phyloP scores from a whole-genome alignment of 2,888 invertebrate genomes.

The Caenorhabditis sp. region DNA sequence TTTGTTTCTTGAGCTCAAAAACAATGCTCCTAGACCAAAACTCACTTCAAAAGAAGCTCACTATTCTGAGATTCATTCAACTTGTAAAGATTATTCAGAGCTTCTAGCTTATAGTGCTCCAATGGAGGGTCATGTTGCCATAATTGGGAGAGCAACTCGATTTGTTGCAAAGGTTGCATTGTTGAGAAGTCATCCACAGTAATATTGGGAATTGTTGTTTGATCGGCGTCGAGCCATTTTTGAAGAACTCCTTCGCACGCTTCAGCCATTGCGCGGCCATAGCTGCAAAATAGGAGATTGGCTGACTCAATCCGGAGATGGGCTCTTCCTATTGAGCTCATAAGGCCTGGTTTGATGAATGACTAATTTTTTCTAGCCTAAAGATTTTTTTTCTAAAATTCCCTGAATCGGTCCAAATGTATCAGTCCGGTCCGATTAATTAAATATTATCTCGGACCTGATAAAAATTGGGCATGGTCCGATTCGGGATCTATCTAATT shows the following conservation, averaged over 20 bases:
- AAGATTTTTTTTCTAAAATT: too few relatives aligned
- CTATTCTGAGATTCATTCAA: slow-evolving; percentile 79
- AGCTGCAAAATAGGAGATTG: slow-evolving; percentile 42
- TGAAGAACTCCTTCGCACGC: slow-evolving; percentile 49
- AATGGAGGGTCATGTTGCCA: slow-evolving; percentile 68
- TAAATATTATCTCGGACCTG: too few relatives aligned
- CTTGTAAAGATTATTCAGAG: slow-evolving; percentile 64
- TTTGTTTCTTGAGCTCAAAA: background rate
- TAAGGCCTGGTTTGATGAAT: too few relatives aligned
- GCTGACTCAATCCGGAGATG: too few relatives aligned
- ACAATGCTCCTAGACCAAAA: slow-evolving; percentile 4
- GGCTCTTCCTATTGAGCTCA: too few relatives aligned
- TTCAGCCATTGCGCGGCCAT: slow-evolving; percentile 51
- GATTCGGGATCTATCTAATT: too few relatives aligned
- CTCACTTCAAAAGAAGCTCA: slow-evolving; percentile 79
- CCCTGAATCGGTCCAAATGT: too few relatives aligned
- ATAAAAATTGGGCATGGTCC: too few relatives aligned
- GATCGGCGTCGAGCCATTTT: slow-evolving; percentile 51
- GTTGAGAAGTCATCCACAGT: slow-evolving; percentile 28
- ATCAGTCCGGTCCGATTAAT: too few relatives aligned
- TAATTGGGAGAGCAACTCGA: slow-evolving; percentile 56
- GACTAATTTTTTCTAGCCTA: too few relatives aligned
- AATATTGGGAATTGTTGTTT: slow-evolving; percentile 39
- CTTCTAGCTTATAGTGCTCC: slow-evolving; percentile 73
- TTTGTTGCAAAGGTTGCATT: slow-evolving; percentile 60